Conservation (phyloP, 2,113 vertebrate species). For the Callithrix jacchus region DNA sequence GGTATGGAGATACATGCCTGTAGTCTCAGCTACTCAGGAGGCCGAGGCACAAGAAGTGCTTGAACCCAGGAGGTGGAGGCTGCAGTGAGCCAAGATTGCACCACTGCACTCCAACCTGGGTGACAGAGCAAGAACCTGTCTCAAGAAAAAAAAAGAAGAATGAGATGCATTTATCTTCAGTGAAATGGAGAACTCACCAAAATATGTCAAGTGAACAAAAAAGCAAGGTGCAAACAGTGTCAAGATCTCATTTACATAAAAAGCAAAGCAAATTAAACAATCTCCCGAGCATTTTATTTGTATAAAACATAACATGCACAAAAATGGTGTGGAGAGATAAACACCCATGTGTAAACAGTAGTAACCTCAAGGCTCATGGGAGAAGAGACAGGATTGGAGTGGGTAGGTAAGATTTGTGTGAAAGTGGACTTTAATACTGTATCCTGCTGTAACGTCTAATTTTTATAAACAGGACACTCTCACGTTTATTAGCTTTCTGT, state of each 20-base stretch:
- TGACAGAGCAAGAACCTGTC: not conserved
- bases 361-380: not conserved
- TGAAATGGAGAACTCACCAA: not conserved
- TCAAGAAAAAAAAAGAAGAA: not conserved
- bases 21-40: not conserved
- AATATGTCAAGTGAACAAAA: not conserved
- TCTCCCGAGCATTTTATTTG: not conserved
- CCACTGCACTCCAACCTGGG: not conserved
- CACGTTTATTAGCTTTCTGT: not conserved
- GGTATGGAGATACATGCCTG: not conserved
- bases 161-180: not conserved
- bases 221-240: not conserved
- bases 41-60: not conserved
- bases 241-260: constrained; percentile 30
- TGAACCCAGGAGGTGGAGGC: not conserved
- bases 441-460: not conserved
- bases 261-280: constrained; percentile 1
- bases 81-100: not conserved
- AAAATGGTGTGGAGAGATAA: not conserved
- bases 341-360: not conserved
- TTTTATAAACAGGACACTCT: not conserved
- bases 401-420: not conserved
- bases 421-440: not conserved
- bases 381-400: not conserved
- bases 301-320: not conserved